Evolutionary conservation across 2,888 invertebrate genomes (phyloP), one percentile per base, ranked within the genome.

Genomic region (Siphonodentalium dalli): DNA sequence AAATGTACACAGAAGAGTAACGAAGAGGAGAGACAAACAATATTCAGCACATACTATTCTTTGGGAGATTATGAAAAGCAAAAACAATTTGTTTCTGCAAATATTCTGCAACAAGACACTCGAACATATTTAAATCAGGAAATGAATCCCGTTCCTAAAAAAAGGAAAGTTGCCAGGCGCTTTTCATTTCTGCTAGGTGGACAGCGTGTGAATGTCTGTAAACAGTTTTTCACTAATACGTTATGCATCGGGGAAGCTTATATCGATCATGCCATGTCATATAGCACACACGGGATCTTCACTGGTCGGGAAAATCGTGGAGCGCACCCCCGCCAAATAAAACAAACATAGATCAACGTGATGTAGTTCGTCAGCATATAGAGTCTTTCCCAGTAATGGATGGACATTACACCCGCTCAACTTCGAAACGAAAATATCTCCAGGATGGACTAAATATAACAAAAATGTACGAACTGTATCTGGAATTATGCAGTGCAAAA

Each of bases 321-420:
- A 26, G 27, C 27, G 23, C 34, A 45, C 28, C 35, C n/a, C n/a
- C n/a, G 13, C 24, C 24, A 23, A 34, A 37, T 20, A 24, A 31
- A 21, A 34, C 39, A n/a, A n/a, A 26, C 18, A 31, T 31, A 20
- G 18, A 28, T 20, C 24, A 20, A 20, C 33, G 42, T 27, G 27
- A 42, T 23, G 26, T 37, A 21, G 31, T 51, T 28, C 43, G 39
- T 15, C 31, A 43, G 18, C 44, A 44, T 44, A 51, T 51, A 13
- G 38, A 44, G 31, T 44, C 44, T 31, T 51, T 51, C 28, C 38
- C 43, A n/a, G 21, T 43, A 24, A 29, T 51, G 18, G 34, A 21
- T 15, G 26, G 44, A 13, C 44, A 51, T 39, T 50, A 50, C 31
- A 37, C 35, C 29, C 35, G 51, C 29, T 38, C 38, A 38, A 26